These are phyloP conservation scores for Lucinisca nassula DNA, from an alignment of 2,888 invertebrate species.

Conservation along the genomic window DNA sequence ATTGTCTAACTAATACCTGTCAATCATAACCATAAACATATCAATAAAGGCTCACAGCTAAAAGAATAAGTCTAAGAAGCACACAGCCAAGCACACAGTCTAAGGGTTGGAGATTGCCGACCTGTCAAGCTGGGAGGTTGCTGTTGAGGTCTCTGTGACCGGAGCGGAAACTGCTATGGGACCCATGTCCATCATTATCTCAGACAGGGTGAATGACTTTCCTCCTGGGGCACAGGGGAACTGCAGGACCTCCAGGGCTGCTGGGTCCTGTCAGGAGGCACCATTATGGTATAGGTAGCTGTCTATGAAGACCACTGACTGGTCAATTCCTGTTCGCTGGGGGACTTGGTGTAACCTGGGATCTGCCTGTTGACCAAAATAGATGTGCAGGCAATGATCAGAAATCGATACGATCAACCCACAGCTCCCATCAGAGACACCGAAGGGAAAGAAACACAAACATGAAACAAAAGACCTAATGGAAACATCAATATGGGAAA, in stretches of 20 bases:
- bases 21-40: neutral
- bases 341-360: slow-evolving; percentile 36
- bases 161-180: slow-evolving; percentile 47
- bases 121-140: slow-evolving; percentile 34
- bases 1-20: neutral
- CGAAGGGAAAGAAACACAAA: too few species aligned
- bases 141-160: slow-evolving; percentile 32
- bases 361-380: slow-evolving; percentile 43
- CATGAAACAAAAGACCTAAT: too few species aligned
- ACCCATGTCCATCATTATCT: slow-evolving; percentile 37
- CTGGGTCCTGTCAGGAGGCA: slow-evolving; percentile 25
- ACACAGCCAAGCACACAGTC: slow-evolving; percentile 28
- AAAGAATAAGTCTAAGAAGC: neutral
- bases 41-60: neutral
- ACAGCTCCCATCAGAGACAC: too few species aligned
- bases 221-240: slow-evolving; percentile 35
- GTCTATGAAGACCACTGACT: slow-evolving; percentile 30
- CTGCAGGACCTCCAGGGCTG: slow-evolving; percentile 31
- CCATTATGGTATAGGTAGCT: slow-evolving; percentile 12
- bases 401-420: too few species aligned
- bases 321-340: slow-evolving; percentile 34
- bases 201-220: slow-evolving; percentile 22
- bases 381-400: too few species aligned
- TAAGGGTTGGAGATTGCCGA: slow-evolving; percentile 8
- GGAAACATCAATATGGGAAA: too few species aligned